Conservation (phyloP, 2,797 vertebrate species). For the Euphonia xanthogaster region DNA sequence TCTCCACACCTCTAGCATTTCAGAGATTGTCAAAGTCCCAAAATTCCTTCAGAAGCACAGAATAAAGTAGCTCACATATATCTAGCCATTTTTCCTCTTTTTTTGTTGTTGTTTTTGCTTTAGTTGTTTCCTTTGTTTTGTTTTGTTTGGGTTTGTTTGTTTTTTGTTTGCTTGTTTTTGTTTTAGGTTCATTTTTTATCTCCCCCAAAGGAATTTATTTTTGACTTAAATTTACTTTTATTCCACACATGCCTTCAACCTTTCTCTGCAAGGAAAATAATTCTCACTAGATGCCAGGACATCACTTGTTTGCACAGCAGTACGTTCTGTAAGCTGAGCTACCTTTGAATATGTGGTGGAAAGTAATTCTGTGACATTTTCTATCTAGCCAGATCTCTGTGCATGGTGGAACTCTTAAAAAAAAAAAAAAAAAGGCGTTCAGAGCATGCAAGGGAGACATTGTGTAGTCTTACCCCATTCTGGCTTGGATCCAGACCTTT, state of each 20-base stretch:
- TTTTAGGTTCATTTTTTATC: accelerated
- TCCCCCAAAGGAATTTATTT: not conserved
- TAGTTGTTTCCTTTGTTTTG: too few relatives aligned
- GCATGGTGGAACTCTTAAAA: not conserved
- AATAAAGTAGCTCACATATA: not conserved
- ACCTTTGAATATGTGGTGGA: not conserved
- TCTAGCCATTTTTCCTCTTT: not conserved
- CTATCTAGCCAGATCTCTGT: not conserved
- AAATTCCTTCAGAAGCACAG: not conserved
- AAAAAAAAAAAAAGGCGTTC: not conserved
- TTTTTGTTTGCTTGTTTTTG: not conserved
- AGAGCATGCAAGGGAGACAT: not conserved
- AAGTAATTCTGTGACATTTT: not conserved
- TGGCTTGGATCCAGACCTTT: not conserved
- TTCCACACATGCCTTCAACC: not conserved
- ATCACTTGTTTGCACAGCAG: not conserved
- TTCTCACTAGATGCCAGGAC: not conserved
- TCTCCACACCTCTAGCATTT: not conserved
- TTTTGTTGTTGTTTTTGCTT: not conserved
- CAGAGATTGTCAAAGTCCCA: not conserved
- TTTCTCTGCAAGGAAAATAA: not conserved
- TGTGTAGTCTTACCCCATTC: not conserved
- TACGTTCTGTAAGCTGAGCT: not conserved
- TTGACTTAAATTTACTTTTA: not conserved
- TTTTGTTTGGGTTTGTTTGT: not conserved